These are phyloP conservation scores for Cavia aperea DNA, from an alignment of 2,113 vertebrate genomes.

Conservation along the genomic window DNA sequence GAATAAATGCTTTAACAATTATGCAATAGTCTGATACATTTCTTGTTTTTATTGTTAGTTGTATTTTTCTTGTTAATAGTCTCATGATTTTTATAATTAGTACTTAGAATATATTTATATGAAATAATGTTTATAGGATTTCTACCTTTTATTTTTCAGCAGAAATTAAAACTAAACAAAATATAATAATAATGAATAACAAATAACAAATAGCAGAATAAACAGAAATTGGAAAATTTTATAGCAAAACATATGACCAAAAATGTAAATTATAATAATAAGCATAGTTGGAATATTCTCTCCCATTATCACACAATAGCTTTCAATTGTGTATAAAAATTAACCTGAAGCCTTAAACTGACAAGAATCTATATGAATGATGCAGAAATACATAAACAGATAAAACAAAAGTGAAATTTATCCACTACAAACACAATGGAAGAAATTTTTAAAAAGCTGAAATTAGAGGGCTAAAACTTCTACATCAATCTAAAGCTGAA, in stretches of 20 bases:
- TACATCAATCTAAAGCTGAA: not conserved
- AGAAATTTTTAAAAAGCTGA: constrained; percentile 11
- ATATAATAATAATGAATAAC: not conserved
- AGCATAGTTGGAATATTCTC: not conserved
- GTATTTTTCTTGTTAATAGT: not conserved
- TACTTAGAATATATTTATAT: not conserved
- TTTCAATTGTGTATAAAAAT: constrained; percentile 29
- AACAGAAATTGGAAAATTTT: not conserved
- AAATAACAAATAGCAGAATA: not conserved
- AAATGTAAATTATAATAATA: not conserved
- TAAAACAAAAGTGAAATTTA: not conserved
- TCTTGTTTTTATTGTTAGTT: constrained; percentile 14
- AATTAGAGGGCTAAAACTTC: not conserved
- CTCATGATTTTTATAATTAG: not conserved
- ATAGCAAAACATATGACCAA: not conserved
- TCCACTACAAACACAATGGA: not conserved
- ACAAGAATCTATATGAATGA: constrained; percentile 1
- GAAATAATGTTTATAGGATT: not conserved
- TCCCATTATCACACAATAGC: not conserved
- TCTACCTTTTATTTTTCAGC: constrained; percentile 21
- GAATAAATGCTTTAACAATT: not conserved
- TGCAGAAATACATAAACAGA: not conserved
- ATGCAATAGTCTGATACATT: not conserved
- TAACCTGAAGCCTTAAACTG: not conserved
- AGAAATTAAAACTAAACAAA: constrained; percentile 37